These are phyloP conservation scores for Lacerta viridis DNA, from an alignment of 2,797 vertebrate genomes.

Conservation along the genomic window DNA sequence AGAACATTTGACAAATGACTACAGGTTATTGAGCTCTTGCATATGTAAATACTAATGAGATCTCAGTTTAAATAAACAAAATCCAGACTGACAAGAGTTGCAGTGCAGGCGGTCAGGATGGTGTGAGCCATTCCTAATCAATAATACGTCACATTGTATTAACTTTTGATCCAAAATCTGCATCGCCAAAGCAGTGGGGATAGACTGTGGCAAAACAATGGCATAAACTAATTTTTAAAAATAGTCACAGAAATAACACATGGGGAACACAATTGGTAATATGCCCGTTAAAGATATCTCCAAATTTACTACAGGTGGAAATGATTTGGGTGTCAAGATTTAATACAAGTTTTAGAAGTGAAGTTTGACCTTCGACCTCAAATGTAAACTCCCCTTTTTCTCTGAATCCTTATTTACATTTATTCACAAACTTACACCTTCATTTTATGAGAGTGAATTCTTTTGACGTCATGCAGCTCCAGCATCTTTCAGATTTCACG, in stretches of 20 bases:
- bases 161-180: not conserved
- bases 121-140: not conserved
- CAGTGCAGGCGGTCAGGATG: not conserved
- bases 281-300: not conserved
- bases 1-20: not conserved
- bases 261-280: not conserved
- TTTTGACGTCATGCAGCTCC: too few relatives aligned
- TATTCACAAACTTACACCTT: too few relatives aligned
- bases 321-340: too few relatives aligned
- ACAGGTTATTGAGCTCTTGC: not conserved
- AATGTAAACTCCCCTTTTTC: too few relatives aligned
- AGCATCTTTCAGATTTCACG: too few relatives aligned
- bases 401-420: too few relatives aligned
- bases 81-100: not conserved
- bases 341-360: too few relatives aligned
- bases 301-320: too few relatives aligned
- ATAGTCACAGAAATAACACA: not conserved
- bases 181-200: not conserved
- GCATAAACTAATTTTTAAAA: not conserved
- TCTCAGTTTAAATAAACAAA: not conserved
- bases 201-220: not conserved
- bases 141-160: not conserved
- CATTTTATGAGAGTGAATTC: too few relatives aligned
- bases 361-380: too few relatives aligned
- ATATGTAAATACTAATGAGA: constrained; percentile 11